A percentile compares a stretch with the other conserved stretches of the same genome.
Conservation (phyloP, 2,113 vertebrate species). For the Grammomys dolichurus region DNA sequence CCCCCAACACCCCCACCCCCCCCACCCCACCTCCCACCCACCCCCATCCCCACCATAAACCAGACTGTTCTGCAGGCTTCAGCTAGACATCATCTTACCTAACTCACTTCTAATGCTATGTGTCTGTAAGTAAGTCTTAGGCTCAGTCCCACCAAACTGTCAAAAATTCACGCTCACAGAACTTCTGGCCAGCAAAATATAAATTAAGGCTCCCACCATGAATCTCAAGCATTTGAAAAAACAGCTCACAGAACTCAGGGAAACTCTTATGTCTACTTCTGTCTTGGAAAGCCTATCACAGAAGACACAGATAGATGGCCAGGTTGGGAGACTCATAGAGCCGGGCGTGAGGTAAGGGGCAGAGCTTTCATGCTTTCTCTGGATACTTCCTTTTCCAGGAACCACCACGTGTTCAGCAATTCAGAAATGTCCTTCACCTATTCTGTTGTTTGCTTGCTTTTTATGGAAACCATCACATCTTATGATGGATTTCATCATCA, state of each 20-base stretch:
- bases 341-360: too few relatives aligned
- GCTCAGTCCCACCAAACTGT: background rate
- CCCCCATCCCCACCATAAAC: background rate
- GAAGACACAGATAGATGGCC: background rate
- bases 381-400: background rate
- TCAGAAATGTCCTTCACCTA: background rate
- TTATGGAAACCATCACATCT: background rate
- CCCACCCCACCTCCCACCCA: too few relatives aligned
- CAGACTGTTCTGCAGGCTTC: too few relatives aligned
- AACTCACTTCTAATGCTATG: background rate
- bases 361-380: too few relatives aligned
- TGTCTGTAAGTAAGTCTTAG: too few relatives aligned
- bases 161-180: background rate
- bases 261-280: background rate
- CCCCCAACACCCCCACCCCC: background rate
- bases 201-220: background rate
- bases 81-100: background rate
- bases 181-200: background rate
- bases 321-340: background rate
- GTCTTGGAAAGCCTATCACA: background rate
- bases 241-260: background rate
- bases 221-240: background rate
- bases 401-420: too few relatives aligned
- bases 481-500: background rate
- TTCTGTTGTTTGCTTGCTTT: background rate